A percentile compares a stretch with the other conserved stretches of the same genome.
phyloP scores from a whole-genome alignment of 92 coral and sea anemone species.

The Hydrozoanthus gracilis region DNA sequence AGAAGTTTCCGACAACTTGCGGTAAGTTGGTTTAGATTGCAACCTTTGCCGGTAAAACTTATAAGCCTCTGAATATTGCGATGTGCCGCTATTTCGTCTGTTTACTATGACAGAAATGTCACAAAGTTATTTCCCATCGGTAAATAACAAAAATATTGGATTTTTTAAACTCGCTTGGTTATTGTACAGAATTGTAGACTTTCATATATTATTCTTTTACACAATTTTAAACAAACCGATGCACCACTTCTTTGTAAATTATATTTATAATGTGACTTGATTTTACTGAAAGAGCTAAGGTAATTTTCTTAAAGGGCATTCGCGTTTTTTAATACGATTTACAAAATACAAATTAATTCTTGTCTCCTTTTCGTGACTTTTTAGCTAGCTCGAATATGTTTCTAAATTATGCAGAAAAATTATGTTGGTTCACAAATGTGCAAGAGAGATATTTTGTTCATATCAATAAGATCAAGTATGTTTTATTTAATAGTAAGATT shows the following conservation, averaged over 20 bases:
- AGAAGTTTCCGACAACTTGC: slow-evolving; percentile 45
- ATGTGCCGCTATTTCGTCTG: slow-evolving; percentile 41
- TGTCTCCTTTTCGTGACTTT: slow-evolving; percentile 32
- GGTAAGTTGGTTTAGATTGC: slow-evolving; percentile 41
- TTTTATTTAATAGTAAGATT: slow-evolving; percentile 43
- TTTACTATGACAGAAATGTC: slow-evolving; percentile 35
- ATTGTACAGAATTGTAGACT: slow-evolving; percentile 28
- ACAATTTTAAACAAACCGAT: slow-evolving; percentile 36
- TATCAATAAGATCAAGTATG: slow-evolving; percentile 26
- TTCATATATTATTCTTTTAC: slow-evolving; percentile 21
- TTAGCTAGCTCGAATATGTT: neutral
- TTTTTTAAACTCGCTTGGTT: slow-evolving; percentile 23
- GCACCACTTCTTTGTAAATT: slow-evolving; percentile 10
- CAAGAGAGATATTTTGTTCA: slow-evolving; percentile 13
- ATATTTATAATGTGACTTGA: slow-evolving; percentile 7
- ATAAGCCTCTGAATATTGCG: slow-evolving; percentile 24
- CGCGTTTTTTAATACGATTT: neutral
- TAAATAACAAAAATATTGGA: slow-evolving; percentile 33
- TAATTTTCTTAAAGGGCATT: neutral
- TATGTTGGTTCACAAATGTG: slow-evolving; percentile 15
- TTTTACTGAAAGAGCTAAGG: neutral
- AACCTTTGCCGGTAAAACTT: slow-evolving; percentile 21
- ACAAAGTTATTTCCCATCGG: slow-evolving; percentile 26
- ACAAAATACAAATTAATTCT: neutral
- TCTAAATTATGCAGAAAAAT: slow-evolving; percentile 34